phyloP scores from a whole-genome alignment of 2,797 vertebrate genomes.

The Sciurus carolinensis region DNA sequence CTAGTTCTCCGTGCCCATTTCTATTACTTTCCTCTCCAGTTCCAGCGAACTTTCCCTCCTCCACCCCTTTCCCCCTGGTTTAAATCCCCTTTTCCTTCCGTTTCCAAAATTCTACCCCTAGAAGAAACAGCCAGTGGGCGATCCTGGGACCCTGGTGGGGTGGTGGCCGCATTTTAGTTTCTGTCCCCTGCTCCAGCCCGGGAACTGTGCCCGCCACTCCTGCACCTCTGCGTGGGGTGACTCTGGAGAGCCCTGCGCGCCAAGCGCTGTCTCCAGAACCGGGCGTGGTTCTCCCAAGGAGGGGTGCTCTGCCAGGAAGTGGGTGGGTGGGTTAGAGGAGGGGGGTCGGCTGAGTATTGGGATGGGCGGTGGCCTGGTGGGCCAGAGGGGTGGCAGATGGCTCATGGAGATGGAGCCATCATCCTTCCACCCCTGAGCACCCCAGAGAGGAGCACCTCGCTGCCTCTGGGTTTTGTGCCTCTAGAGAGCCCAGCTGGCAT shows the following conservation, averaged over 20 bases:
- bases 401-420: too few relatives aligned
- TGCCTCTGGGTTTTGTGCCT: background rate
- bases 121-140: background rate
- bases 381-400: too few relatives aligned
- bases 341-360: background rate
- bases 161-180: background rate
- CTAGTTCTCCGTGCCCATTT: background rate
- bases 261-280: background rate
- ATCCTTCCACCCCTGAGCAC: too few relatives aligned
- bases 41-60: background rate
- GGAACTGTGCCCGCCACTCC: background rate
- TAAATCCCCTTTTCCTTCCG: background rate
- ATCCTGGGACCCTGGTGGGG: background rate
- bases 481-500: background rate
- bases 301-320: background rate
- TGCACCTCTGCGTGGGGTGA: background rate
- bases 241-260: background rate
- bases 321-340: background rate
- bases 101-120: background rate
- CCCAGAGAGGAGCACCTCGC: background rate
- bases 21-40: background rate
- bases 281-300: background rate
- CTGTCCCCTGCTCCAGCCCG: background rate
- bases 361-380: background rate
- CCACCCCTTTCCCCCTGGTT: background rate